These are phyloP conservation scores for Astropecten irregularis DNA, from an alignment of 53 echinoderm and acorn worm genomes.

Conservation along the genomic window DNA sequence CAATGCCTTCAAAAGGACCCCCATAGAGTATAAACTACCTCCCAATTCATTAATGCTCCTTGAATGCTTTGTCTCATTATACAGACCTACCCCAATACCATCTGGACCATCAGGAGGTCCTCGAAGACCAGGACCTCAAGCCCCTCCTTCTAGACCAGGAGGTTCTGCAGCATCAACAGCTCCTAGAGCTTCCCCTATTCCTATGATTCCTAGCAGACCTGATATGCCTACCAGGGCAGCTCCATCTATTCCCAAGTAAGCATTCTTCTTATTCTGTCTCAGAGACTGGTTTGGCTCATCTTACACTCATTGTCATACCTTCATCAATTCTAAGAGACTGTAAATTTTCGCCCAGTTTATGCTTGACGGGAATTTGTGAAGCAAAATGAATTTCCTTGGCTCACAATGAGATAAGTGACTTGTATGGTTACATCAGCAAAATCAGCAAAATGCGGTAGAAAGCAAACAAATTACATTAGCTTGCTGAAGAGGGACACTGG, in stretches of 20 bases:
- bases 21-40: too few species aligned
- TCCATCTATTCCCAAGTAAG: constrained; percentile 88
- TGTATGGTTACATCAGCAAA: too few species aligned
- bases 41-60: too few species aligned
- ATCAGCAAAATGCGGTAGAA: too few species aligned
- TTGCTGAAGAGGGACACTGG: too few species aligned
- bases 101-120: neutral
- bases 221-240: constrained; percentile 89
- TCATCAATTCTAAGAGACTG: neutral
- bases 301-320: neutral
- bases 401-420: too few species aligned
- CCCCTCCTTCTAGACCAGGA: constrained; percentile 59
- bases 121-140: constrained; percentile 8
- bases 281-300: neutral
- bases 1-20: too few species aligned
- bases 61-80: too few species aligned
- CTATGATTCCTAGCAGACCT: constrained; percentile 87
- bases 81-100: constrained; percentile 54
- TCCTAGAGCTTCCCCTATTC: constrained; percentile 71
- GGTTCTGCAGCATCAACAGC: constrained; percentile 51
- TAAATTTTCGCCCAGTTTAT: too few species aligned
- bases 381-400: too few species aligned
- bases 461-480: too few species aligned
- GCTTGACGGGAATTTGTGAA: too few species aligned
- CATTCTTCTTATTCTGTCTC: neutral